Base-by-base conservation (phyloP, 2,888 invertebrate genomes). In the Incurvaria masculella region DNA sequence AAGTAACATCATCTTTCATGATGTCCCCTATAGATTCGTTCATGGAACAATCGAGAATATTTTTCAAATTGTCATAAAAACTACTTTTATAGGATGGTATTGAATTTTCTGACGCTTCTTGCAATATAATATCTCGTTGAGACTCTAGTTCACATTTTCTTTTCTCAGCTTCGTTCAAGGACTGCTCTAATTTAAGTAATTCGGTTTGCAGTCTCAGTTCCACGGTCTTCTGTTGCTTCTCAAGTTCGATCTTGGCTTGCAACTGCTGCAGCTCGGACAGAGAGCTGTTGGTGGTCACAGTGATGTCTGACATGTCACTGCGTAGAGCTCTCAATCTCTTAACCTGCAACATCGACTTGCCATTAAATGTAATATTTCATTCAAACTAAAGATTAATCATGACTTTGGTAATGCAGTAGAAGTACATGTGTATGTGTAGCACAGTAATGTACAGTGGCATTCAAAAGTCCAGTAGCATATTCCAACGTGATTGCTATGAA, bases 1-100 rank as follows among this genome's bases (percentile, higher is more conserved):
- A 42, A 21, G 42, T 16, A 10, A 21, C 21, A 21, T 42, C 42
- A 16, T 21, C 26, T 4, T 11, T 4, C 20, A 18, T 44, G 14
- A 21, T 33, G 11, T 33, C 33, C 14, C n/a, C 20, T n/a, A 33
- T 14, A 18, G 44, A 26, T 19, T 44, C 51, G 4, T 51, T 48
- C 17, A 38, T 10, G 20, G 53, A 53, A 33, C 42, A 45, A 46
- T 54, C 69, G 26, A 81, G 59, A 47, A 81, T 67, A 46, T 62
- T 68, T 59, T 81, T 72, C 2, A 82, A 59, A 57, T 81, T 75
- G 61, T 80, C 65, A 18, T 81, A 58, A 56, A 82, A 82, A 57
- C 79, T 79, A 2, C 78, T 69, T 53, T 66, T 63, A 54, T 78
- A 81, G 1, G 76, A 72, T 1, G 74, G 67, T 14, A 81, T 53